Conservation (phyloP, 2,113 vertebrate species). For the Lichenostomus cassidix region DNA sequence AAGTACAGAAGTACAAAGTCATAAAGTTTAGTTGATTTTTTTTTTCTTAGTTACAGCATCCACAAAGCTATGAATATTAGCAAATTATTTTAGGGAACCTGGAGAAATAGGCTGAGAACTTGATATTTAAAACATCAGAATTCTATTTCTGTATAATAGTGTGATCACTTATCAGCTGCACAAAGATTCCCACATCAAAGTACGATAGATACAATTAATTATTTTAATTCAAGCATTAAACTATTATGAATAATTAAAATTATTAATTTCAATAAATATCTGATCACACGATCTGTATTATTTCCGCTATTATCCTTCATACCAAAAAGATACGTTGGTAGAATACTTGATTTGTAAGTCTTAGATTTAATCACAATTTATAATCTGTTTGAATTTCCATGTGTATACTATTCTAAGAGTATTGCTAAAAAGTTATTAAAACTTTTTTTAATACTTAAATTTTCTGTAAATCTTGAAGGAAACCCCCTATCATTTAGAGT, state of each 20-base stretch:
- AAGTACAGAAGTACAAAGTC: neutral
- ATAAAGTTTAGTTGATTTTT: neutral
- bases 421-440: neutral
- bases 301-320: neutral
- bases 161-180: neutral
- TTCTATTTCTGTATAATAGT: neutral
- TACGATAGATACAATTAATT: neutral
- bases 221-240: neutral
- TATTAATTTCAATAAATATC: neutral
- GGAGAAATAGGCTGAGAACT: neutral
- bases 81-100: neutral
- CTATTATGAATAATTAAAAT: neutral
- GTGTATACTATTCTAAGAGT: neutral
- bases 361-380: neutral
- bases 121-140: neutral
- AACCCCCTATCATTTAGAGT: fast-evolving
- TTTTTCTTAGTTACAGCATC: neutral
- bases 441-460: neutral
- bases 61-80: neutral
- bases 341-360: neutral
- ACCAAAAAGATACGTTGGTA: neutral
- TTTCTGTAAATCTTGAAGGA: neutral
- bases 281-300: neutral
- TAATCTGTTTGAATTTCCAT: neutral
- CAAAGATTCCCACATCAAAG: neutral